These are phyloP conservation scores for Diacarnus erythraeanus DNA, from an alignment of 37 sponge, comb jelly and placozoan species.

Conservation along the genomic window DNA sequence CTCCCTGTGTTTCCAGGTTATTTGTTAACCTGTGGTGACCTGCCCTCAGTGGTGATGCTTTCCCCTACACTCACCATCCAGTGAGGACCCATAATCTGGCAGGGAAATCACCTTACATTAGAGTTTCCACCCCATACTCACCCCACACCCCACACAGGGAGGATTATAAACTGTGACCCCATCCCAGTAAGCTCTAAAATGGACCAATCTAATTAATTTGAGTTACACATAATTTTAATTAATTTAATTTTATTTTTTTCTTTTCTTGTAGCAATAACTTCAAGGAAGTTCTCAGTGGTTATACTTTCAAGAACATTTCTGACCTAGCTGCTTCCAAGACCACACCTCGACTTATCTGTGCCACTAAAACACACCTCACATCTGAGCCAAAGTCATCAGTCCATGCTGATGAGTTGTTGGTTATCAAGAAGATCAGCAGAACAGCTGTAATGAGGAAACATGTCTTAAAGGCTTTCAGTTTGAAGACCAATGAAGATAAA, in stretches of 20 bases:
- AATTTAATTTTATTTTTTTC: not conserved
- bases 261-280: not conserved
- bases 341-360: conserved; percentile 2
- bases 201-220: too few relatives aligned
- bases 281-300: not conserved
- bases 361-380: not conserved
- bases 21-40: too few relatives aligned
- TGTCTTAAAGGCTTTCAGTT: conserved; percentile 3
- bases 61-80: too few relatives aligned
- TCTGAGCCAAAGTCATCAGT: conserved; percentile 3
- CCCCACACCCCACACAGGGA: too few relatives aligned
- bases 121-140: too few relatives aligned
- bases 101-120: too few relatives aligned
- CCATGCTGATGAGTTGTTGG: conserved; percentile 2
- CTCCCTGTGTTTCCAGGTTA: too few relatives aligned
- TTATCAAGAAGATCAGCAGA: conserved; percentile 6
- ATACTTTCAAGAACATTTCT: not conserved
- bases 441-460: conserved; percentile 10
- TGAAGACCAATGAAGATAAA: conserved; percentile 18
- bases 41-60: too few relatives aligned
- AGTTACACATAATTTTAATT: too few relatives aligned
- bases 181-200: too few relatives aligned
- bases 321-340: not conserved
- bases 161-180: too few relatives aligned
- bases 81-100: too few relatives aligned